These are phyloP conservation scores for Neostethus bicornis DNA, from an alignment of 2,797 vertebrate species.

Conservation along the genomic window DNA sequence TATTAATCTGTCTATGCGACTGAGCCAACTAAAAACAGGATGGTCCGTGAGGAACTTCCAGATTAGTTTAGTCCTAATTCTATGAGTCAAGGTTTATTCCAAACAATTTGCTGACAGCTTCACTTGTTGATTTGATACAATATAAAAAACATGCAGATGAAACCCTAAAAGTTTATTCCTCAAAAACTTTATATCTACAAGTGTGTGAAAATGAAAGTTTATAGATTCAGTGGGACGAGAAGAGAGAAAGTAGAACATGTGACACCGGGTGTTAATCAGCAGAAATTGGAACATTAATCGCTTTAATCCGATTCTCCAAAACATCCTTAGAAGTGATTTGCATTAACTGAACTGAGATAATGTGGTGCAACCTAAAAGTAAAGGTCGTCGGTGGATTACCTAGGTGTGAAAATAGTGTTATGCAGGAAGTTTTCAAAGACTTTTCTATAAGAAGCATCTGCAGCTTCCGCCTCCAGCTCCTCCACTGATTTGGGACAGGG, in stretches of 20 bases:
- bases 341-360: constrained; percentile 18
- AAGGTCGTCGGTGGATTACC: constrained; percentile 71
- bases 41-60: too few relatives aligned
- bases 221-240: neutral
- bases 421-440: constrained; percentile 98
- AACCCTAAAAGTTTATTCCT: too few relatives aligned
- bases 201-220: too few relatives aligned
- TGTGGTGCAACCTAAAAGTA: constrained; percentile 18
- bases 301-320: constrained; percentile 15
- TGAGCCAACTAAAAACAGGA: too few relatives aligned
- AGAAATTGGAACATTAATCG: constrained; percentile 2
- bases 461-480: constrained; percentile 89
- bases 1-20: too few relatives aligned
- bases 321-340: constrained; percentile 23
- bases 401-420: constrained; percentile 95
- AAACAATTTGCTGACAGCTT: neutral
- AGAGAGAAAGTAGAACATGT: neutral
- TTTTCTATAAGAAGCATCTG: constrained; percentile 92
- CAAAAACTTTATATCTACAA: too few relatives aligned
- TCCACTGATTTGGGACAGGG: constrained; percentile 91
- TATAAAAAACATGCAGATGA: neutral
- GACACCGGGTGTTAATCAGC: constrained; percentile 19
- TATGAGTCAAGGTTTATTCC: neutral
- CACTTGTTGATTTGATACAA: neutral
- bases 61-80: neutral